Base-by-base conservation (phyloP, 2,113 vertebrate genomes). In the Rhombomys opimus region DNA sequence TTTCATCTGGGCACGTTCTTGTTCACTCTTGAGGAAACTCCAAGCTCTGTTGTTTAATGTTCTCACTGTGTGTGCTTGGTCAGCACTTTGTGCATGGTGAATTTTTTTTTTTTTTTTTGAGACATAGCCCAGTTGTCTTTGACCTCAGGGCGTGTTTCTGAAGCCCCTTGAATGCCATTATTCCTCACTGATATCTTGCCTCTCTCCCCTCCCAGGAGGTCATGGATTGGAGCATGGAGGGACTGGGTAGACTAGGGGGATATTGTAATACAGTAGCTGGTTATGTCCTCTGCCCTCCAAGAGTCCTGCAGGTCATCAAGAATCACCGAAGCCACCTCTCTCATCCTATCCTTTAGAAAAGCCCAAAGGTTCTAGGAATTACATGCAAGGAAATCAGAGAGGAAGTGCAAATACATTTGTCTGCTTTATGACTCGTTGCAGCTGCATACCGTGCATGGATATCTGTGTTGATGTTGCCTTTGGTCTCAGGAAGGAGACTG, bases 401-500 rank as follows among this genome's bases (percentile, higher is more conserved):
- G 30, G 77, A 80, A 17, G 27, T 52, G 50, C 22, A 70, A 41
- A 52, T 68, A 27, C 27, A 11, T 65, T 9, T 90, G 27, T 65
- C n/a, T 70, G 27, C 65, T 41, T 20, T 59, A 57, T 72, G 38
- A 77, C 27, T 5, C 10, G 23, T 82, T 10, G 32, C 25, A 82
- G 50, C 63, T 81, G 85, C 70, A 59, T 86, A 5, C 25, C 41
- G 6, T 61, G 10, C 4, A 38, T 68, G 78, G 59, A 22, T 52
- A 68, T 91, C 78, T 93, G 46, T 93, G 70, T 94, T 90, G 50
- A 27, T 52, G 30, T 91, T 6, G 76, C 59, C 41, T 84, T 25
- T 63, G 11, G 41, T 25, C 22, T 84, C 38, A 13, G 30, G 91
- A 81, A 78, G 80, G 86, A 94, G 86, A 86, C 25, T 50, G 57